A percentile compares a stretch with the other conserved stretches of the same genome.
phyloP scores from a whole-genome alignment of 2,888 invertebrate species.

The Imbricaverruca yamaguchii region DNA sequence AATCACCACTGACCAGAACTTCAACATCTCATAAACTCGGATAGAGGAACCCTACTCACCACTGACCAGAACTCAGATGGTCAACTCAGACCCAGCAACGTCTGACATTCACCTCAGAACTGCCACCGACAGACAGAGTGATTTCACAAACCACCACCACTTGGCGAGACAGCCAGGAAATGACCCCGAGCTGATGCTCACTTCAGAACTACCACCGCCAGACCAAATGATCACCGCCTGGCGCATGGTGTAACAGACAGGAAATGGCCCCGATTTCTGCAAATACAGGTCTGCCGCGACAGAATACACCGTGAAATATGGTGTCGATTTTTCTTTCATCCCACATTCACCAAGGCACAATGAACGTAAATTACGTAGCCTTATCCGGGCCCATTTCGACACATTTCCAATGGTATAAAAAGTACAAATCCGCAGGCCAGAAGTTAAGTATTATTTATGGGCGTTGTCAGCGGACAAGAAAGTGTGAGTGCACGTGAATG shows the following conservation, averaged over 20 bases:
- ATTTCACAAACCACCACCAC: no score
- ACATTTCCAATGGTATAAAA: slow-evolving; percentile 20
- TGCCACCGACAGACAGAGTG: no score
- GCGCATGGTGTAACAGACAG: background rate
- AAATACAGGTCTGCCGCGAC: background rate
- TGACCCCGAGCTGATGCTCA: no score
- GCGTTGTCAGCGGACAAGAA: slow-evolving; percentile 11
- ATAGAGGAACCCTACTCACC: no score
- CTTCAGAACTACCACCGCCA: background rate
- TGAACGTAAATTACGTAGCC: slow-evolving; percentile 13
- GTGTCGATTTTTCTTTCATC: slow-evolving; percentile 20
- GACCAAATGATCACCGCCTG: background rate
- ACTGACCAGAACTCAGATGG: no score
- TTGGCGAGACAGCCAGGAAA: no score
- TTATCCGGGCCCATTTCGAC: slow-evolving; percentile 19
- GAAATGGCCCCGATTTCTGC: background rate
- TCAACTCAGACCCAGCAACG: no score
- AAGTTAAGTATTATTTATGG: slow-evolving; percentile 19
- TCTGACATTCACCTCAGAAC: no score
- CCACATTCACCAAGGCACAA: background rate
- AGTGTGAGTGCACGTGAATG: slow-evolving; percentile 13
- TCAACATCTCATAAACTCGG: no score
- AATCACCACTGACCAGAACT: no score
- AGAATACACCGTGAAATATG: slow-evolving; percentile 2
- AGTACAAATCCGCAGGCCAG: slow-evolving; percentile 16